phyloP scores from a whole-genome alignment of 2,888 invertebrate species.

The Drosophila paramelanica region DNA sequence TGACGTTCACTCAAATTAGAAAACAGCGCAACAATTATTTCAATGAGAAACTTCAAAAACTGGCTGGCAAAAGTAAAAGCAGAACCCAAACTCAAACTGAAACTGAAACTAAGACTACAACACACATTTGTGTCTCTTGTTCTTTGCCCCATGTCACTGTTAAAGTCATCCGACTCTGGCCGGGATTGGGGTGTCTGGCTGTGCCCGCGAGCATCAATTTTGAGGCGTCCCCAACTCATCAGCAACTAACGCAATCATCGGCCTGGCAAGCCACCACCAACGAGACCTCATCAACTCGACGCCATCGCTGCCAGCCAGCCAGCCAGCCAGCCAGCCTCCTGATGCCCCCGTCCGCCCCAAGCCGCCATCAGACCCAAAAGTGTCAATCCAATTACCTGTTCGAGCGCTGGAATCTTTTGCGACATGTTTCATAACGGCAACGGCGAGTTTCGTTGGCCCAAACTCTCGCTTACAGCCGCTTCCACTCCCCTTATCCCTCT shows the following conservation, averaged over 20 bases:
- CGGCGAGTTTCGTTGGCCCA: constrained; percentile 40
- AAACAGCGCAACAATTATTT: constrained; percentile 76
- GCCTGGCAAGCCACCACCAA: constrained; percentile 68
- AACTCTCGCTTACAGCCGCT: constrained; percentile 6
- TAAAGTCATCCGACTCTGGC: constrained; percentile 41
- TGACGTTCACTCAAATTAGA: constrained; percentile 70
- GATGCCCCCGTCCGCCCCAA: constrained; percentile 1
- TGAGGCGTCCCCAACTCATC: constrained; percentile 58
- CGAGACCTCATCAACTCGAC: constrained; percentile 75
- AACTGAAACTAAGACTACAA: constrained; percentile 32
- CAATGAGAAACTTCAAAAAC: constrained; percentile 57
- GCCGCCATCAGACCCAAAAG: constrained; percentile 74
- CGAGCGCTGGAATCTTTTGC: constrained; percentile 81
- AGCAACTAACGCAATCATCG: constrained; percentile 80
- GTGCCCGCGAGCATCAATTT: constrained; percentile 74
- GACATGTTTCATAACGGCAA: constrained; percentile 79
- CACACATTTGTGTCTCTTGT: constrained; percentile 16
- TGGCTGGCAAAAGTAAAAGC: constrained; percentile 5
- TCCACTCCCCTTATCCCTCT: constrained; percentile 1
- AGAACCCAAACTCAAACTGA: constrained; percentile 39
- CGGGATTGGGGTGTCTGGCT: constrained; percentile 16
- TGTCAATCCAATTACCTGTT: constrained; percentile 84
- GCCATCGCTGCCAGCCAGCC: constrained; percentile 38
- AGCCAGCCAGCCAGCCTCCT: background rate
- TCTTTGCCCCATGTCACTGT: constrained; percentile 51